Evolutionary conservation across 1,140 invertebrate species (phyloP).

Genomic region (Drosophila grimshawi): DNA sequence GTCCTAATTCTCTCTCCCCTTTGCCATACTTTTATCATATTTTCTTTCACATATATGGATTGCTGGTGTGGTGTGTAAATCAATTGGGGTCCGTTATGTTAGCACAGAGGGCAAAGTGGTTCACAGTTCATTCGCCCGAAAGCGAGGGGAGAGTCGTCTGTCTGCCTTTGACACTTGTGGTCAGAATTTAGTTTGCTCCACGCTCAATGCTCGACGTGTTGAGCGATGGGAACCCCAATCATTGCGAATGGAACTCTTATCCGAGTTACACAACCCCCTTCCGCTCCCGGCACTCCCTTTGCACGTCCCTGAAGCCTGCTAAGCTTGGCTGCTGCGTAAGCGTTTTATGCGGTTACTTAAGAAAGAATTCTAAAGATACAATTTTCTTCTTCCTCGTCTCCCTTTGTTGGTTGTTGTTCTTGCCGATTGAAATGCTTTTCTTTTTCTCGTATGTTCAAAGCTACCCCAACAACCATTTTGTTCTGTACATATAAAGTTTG

Average conservation of each 20-base stretch:
- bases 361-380: slow-evolving; percentile 72
- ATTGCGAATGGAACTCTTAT: slow-evolving; percentile 32
- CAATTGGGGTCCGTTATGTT: slow-evolving; percentile 67
- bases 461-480: slow-evolving; percentile 61
- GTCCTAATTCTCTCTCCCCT: not conserved
- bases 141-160: not conserved
- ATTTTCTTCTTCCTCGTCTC: slow-evolving; percentile 8
- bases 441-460: slow-evolving; percentile 27
- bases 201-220: slow-evolving; percentile 2
- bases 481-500: slow-evolving; percentile 48
- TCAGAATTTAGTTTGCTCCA: slow-evolving; percentile 64
- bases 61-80: slow-evolving; percentile 58
- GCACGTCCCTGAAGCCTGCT: not conserved
- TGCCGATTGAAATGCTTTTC: slow-evolving; percentile 42
- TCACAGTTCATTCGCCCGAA: slow-evolving; percentile 74
- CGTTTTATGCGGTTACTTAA: slow-evolving; percentile 52
- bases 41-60: slow-evolving; percentile 13
- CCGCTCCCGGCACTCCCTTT: slow-evolving; percentile 1
- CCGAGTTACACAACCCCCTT: not conserved
- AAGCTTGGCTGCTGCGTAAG: slow-evolving; percentile 39
- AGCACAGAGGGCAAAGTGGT: slow-evolving; percentile 63
- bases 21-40: slow-evolving; percentile 7
- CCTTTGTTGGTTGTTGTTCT: slow-evolving; percentile 38
- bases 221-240: slow-evolving; percentile 56
- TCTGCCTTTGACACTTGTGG: slow-evolving; percentile 74